Evolutionary conservation across 2,888 invertebrate species (phyloP).

Genomic region (Loripinus fragilis): DNA sequence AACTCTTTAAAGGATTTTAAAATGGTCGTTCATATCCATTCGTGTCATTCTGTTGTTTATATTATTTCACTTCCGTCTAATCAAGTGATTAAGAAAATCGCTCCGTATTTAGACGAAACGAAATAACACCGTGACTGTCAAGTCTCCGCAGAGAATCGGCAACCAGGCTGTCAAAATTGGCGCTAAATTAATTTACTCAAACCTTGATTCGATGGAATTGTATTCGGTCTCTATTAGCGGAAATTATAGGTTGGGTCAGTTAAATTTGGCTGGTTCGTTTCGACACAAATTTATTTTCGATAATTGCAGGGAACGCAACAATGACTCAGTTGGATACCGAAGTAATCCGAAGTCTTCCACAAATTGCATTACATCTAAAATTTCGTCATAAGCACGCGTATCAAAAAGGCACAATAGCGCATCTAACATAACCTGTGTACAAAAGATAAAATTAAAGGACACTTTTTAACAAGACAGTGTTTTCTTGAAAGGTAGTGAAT

Average conservation of each 20-base stretch:
- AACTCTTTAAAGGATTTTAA: no score
- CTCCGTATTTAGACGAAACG: conserved; percentile 19
- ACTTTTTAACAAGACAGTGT: neutral
- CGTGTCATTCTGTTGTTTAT: conserved; percentile 3
- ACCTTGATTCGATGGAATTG: conserved; percentile 49
- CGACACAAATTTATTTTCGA: conserved; percentile 47
- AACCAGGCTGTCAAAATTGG: conserved; percentile 39
- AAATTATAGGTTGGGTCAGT: conserved; percentile 52
- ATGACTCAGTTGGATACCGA: conserved; percentile 26
- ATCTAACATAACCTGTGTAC: neutral
- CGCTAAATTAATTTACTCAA: conserved; percentile 58
- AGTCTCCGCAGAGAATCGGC: conserved; percentile 12
- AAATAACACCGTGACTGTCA: conserved; percentile 24
- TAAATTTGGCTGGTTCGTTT: conserved; percentile 36
- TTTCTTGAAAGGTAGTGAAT: no score
- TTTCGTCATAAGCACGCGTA: conserved; percentile 18
- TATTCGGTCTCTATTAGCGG: conserved; percentile 53
- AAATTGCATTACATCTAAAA: conserved; percentile 21
- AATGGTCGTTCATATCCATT: no score
- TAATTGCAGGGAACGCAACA: conserved; percentile 40
- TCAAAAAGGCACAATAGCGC: conserved; percentile 9
- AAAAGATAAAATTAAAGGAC: neutral
- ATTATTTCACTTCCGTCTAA: conserved; percentile 8
- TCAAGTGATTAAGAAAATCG: conserved; percentile 3
- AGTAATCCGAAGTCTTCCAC: conserved; percentile 3